Evolutionary conservation across 2,888 invertebrate species (phyloP).

Genomic region (Ectemnius lituratus): DNA sequence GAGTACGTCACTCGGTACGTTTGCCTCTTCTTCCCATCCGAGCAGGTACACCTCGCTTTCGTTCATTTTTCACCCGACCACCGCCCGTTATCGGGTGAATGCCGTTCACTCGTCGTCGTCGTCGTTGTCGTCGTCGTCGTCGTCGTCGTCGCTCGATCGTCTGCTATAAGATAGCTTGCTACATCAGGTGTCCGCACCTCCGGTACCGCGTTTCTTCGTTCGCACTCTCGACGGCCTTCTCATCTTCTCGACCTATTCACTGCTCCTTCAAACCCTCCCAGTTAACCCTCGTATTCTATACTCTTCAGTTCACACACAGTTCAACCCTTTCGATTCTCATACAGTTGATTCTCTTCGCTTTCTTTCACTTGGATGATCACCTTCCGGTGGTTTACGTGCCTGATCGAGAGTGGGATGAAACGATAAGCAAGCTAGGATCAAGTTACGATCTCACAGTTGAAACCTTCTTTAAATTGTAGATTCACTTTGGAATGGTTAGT

Average conservation of each 20-base stretch:
- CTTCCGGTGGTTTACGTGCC: too few relatives aligned
- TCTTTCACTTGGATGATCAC: too few relatives aligned
- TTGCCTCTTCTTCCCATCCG: constrained; percentile 69
- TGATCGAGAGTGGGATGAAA: too few relatives aligned
- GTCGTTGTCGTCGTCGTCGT: not conserved
- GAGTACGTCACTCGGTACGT: constrained; percentile 56
- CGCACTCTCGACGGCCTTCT: constrained; percentile 54
- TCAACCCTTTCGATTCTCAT: too few relatives aligned
- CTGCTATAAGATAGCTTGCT: constrained; percentile 17
- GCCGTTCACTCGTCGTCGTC: constrained; percentile 6
- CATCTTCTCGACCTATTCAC: constrained; percentile 49
- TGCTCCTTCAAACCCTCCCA: not conserved
- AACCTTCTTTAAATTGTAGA: too few relatives aligned
- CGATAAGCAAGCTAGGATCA: too few relatives aligned
- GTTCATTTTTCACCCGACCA: constrained; percentile 66
- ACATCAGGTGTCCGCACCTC: constrained; percentile 56
- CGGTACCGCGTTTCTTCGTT: constrained; percentile 53
- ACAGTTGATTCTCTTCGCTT: too few relatives aligned
- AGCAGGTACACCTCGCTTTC: constrained; percentile 72
- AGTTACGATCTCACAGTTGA: too few relatives aligned
- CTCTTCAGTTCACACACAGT: too few relatives aligned
- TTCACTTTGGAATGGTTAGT: too few relatives aligned
- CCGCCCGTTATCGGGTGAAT: constrained; percentile 18
- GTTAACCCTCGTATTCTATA: too few relatives aligned
- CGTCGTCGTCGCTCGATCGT: constrained; percentile 18